Base-by-base conservation (phyloP, 2,888 invertebrate genomes). In the Stenodema calcarata region DNA sequence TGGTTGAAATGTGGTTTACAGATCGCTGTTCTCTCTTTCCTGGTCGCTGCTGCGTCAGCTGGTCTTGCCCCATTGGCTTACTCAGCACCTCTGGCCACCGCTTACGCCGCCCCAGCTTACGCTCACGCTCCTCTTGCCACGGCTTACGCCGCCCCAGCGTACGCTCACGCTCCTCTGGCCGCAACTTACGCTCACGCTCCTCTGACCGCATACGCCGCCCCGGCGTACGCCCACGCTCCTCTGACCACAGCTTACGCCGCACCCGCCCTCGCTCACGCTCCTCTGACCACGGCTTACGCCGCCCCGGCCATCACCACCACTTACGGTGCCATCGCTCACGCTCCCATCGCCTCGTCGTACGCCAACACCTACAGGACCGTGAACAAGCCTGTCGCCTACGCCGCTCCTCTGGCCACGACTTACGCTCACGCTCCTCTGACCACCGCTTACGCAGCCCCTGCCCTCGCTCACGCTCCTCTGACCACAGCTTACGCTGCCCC, bases 391-490 rank as follows among this genome's bases (percentile, higher is more conserved):
- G 23, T 80, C 23, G 30, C 82, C 35, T 69, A 82, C 69, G 83
- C 83, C 44, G 83, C 84, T 28, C 75, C 76, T n/a, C n/a, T n/a
- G 3, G 83, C 83, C 41, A 41, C 27, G n/a, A n/a, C n/a, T n/a
- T n/a, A n/a, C 84, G 84, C 84, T 28, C 84, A 73, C 50, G 73
- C 76, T 73, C 75, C 84, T 18, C n/a, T 84, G 16, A 75, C 84
- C 76, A 54, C 44, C 44, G 1, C 35, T n/a, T 62, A 62, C 70
- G 62, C 70, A 30, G 75, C 84, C 18, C 47, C 76, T 11, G 76
- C 76, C 41, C 11, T 35, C 75, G 30, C 84, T n/a, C 50, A 44
- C 73, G 44, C 84, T 50, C 75, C 84, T 9, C 23, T 75, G 50
- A 47, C 75, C 47, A 69, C 73, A 0, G n/a, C 69, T 16, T 54